These are phyloP conservation scores for Darevskia mixta DNA, from an alignment of 2,797 vertebrate species.

Conservation along the genomic window DNA sequence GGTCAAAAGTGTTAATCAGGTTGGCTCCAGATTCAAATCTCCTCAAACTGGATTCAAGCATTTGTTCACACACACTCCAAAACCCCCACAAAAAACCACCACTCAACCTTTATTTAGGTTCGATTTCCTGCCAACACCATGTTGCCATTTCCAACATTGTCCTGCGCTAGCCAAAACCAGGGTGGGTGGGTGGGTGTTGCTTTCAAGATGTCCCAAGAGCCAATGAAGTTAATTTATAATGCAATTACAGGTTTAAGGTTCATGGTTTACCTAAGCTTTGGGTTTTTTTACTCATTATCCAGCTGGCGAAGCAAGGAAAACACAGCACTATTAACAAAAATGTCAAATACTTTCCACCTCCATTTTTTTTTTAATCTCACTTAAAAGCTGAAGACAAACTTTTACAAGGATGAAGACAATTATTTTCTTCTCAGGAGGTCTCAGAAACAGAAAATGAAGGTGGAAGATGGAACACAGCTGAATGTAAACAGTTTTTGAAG, in stretches of 20 bases:
- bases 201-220: constrained; percentile 33
- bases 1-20: constrained; percentile 49
- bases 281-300: constrained; percentile 36
- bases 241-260: constrained; percentile 41
- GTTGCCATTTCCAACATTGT: not conserved
- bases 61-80: not conserved
- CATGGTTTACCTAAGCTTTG: constrained; percentile 16
- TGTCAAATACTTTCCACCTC: constrained; percentile 29
- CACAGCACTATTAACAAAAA: constrained; percentile 37
- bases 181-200: not conserved
- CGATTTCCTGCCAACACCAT: not conserved
- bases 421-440: constrained; percentile 12
- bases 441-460: not conserved
- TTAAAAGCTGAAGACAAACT: not conserved
- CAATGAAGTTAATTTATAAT: constrained; percentile 49
- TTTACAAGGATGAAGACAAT: constrained; percentile 11
- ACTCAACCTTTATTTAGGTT: not conserved
- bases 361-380: constrained; percentile 16
- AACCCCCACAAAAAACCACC: not conserved
- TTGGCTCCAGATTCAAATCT: constrained; percentile 16
- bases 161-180: not conserved
- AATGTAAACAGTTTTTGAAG: not conserved
- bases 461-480: not conserved
- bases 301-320: constrained; percentile 50
- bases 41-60: constrained; percentile 37